phyloP scores from a whole-genome alignment of 2,797 vertebrate species.

The Rachycentron canadum region DNA sequence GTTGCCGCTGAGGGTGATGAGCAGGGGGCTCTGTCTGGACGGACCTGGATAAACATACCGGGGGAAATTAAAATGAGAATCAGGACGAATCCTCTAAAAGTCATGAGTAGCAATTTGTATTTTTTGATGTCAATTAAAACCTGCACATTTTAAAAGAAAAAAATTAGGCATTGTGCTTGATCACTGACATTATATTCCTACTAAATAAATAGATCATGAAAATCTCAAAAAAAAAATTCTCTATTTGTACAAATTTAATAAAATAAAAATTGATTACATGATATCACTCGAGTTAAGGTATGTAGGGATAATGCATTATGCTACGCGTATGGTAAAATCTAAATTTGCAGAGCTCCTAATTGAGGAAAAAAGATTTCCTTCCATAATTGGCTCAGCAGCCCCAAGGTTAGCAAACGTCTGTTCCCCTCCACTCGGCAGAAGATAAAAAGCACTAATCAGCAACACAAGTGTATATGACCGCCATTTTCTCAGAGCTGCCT shows the following conservation, averaged over 20 bases:
- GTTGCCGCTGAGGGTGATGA: constrained; percentile 96
- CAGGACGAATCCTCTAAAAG: neutral
- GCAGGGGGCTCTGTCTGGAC: constrained; percentile 93
- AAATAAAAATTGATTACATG: constrained; percentile 6
- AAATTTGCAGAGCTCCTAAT: constrained; percentile 42
- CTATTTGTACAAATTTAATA: neutral
- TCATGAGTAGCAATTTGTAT: neutral
- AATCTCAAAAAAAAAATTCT: neutral
- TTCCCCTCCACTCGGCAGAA: constrained; percentile 47
- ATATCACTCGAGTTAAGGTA: neutral
- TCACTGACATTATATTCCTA: neutral
- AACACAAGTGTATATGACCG: constrained; percentile 52
- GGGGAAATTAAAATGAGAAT: neutral
- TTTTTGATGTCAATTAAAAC: neutral
- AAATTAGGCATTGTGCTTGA: neutral
- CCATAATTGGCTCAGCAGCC: constrained; percentile 59
- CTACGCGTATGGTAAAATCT: constrained; percentile 20
- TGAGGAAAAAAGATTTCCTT: constrained; percentile 28
- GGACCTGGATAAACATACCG: constrained; percentile 84
- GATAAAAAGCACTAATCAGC: constrained; percentile 76
- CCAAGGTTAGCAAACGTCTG: constrained; percentile 57
- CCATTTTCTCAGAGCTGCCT: constrained; percentile 61
- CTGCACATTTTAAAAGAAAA: constrained; percentile 6
- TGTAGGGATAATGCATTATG: constrained; percentile 25
- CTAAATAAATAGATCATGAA: neutral